A percentile compares a stretch with the other conserved stretches of the same genome.
These are phyloP conservation scores for Silurus glanis DNA, from an alignment of 2,113 vertebrate genomes.

Conservation along the genomic window DNA sequence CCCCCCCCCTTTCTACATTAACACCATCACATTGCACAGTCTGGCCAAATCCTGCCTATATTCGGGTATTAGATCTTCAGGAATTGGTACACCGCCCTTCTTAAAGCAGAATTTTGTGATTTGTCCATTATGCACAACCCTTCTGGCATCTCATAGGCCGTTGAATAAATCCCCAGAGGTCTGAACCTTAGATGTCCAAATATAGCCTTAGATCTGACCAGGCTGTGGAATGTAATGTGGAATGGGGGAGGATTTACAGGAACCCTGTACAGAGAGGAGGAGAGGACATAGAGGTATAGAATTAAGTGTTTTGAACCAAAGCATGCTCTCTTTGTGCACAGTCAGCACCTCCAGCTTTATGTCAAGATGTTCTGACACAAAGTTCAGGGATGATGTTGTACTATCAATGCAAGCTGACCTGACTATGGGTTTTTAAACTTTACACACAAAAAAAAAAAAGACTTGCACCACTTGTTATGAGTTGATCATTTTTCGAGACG, in stretches of 20 bases:
- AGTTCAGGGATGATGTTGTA: neutral
- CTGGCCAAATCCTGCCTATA: conserved; percentile 48
- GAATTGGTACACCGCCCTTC: conserved; percentile 13
- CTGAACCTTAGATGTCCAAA: conserved; percentile 59
- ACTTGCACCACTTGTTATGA: neutral
- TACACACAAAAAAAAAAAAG: neutral
- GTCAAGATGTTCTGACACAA: neutral
- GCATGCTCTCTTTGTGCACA: neutral
- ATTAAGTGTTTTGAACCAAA: neutral
- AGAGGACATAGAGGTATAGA: neutral
- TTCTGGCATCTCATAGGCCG: conserved; percentile 18
- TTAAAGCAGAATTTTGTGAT: conserved; percentile 15
- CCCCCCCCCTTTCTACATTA: neutral
- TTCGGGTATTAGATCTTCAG: conserved; percentile 50
- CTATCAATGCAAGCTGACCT: neutral
- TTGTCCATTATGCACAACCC: neutral
- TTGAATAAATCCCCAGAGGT: conserved; percentile 25
- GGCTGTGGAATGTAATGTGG: conserved; percentile 46
- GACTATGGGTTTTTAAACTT: neutral
- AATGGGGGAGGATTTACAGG: neutral
- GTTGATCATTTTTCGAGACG: neutral
- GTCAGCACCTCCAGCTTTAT: neutral
- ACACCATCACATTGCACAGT: conserved; percentile 38
- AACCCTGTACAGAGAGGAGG: neutral
- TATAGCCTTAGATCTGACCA: conserved; percentile 50